phyloP scores from a whole-genome alignment of 1,140 invertebrate genomes.

The Luehdorfia chinensis region DNA sequence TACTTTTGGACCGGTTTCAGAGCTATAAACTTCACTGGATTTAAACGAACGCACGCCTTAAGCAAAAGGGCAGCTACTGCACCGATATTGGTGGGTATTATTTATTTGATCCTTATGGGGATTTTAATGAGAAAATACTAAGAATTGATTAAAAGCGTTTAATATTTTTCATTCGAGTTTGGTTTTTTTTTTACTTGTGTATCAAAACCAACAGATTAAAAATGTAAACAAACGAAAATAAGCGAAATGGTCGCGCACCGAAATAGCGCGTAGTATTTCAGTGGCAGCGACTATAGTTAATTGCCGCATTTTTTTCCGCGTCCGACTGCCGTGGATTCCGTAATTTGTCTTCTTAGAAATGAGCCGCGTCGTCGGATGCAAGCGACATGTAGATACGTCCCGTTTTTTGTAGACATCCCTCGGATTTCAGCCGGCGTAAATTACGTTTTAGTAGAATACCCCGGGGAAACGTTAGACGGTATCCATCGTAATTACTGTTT shows the following conservation, averaged over 20 bases:
- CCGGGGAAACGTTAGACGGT: conserved; percentile 69
- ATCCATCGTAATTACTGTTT: conserved; percentile 67
- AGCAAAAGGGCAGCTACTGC: conserved; percentile 45
- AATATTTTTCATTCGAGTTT: conserved; percentile 28
- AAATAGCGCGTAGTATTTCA: conserved; percentile 56
- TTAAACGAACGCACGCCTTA: conserved; percentile 47
- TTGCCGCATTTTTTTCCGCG: conserved; percentile 72
- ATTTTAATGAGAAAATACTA: conserved; percentile 44
- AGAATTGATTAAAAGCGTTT: neutral
- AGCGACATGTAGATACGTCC: conserved; percentile 64
- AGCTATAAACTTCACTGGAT: conserved; percentile 52
- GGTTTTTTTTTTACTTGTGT: conserved; percentile 25
- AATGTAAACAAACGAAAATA: conserved; percentile 52
- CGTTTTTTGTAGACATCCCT: conserved; percentile 63
- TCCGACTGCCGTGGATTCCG: conserved; percentile 59
- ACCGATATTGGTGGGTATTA: conserved; percentile 51
- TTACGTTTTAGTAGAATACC: conserved; percentile 69
- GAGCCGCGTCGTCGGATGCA: conserved; percentile 71
- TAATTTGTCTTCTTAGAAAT: conserved; percentile 76
- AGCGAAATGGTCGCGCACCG: conserved; percentile 49
- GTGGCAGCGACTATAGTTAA: conserved; percentile 55
- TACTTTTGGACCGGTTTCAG: conserved; percentile 54
- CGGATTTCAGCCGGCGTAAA: conserved; percentile 64
- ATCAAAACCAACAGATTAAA: conserved; percentile 18
- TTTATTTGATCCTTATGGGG: conserved; percentile 54